Percentiles rank a stretch among this genome's conserved stretches.
Evolutionary conservation across 2,113 vertebrate species (phyloP).

Genomic region (Porphyrio hochstetteri): DNA sequence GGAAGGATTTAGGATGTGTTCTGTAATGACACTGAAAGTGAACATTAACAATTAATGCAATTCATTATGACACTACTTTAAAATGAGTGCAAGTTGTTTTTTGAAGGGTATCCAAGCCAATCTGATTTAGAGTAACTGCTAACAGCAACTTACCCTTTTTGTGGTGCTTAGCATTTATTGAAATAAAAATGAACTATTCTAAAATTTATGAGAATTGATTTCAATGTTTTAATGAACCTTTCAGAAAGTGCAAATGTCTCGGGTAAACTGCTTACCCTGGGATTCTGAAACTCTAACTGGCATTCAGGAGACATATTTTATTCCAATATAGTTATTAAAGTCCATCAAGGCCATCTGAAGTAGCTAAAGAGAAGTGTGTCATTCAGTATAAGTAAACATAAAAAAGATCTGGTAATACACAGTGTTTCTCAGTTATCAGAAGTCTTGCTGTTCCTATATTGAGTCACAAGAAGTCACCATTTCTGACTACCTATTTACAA

Average conservation of each 20-base stretch:
- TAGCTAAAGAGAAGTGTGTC: neutral
- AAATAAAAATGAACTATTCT: conserved; percentile 30
- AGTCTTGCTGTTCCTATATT: neutral
- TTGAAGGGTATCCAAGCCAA: neutral
- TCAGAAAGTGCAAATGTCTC: neutral
- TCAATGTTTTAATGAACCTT: conserved; percentile 20
- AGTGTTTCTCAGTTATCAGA: neutral
- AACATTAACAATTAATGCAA: conserved; percentile 68
- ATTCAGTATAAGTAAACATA: neutral
- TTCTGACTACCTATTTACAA: neutral
- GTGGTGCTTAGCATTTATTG: conserved; percentile 15
- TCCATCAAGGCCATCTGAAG: neutral
- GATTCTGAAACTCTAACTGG: neutral
- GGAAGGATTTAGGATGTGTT: neutral
- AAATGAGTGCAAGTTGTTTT: conserved; percentile 17
- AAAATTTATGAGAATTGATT: conserved; percentile 40
- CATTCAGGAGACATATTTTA: neutral
- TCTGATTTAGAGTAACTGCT: neutral
- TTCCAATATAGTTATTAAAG: neutral
- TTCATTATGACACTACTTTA: conserved; percentile 48
- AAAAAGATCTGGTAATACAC: neutral
- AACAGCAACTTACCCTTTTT: neutral
- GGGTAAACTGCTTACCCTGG: neutral
- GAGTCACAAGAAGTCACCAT: neutral
- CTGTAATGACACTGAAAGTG: neutral